A percentile compares a stretch with the other conserved stretches of the same genome.
Evolutionary conservation across 2,797 vertebrate genomes (phyloP).

Genomic region (Sebastes elongatus): DNA sequence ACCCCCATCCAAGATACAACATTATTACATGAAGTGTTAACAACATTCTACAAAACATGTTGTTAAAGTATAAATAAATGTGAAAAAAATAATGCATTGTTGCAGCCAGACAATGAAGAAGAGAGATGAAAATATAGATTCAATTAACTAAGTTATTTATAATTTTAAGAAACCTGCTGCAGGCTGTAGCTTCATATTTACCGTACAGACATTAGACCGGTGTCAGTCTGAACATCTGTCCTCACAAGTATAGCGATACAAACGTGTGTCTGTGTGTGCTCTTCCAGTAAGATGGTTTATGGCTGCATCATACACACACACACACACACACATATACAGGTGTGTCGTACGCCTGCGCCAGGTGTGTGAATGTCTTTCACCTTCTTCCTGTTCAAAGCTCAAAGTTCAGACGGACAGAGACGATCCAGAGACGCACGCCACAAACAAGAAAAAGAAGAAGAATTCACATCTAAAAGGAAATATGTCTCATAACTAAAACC

Average conservation of each 20-base stretch:
- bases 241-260: not conserved
- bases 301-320: conserved; percentile 24
- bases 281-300: conserved; percentile 40
- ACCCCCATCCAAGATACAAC: too few relatives aligned
- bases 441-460: conserved; percentile 5
- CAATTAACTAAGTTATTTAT: too few relatives aligned
- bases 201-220: not conserved
- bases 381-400: conserved; percentile 75
- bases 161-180: too few relatives aligned
- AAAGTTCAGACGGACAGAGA: conserved; percentile 75
- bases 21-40: too few relatives aligned
- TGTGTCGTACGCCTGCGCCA: conserved; percentile 44
- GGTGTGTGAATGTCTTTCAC: conserved; percentile 58
- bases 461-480: not conserved
- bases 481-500: not conserved
- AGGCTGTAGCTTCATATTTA: not conserved
- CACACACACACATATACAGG: conserved; percentile 13
- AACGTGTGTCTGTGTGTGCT: not conserved
- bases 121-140: too few relatives aligned
- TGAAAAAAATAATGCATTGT: too few relatives aligned
- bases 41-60: too few relatives aligned
- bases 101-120: too few relatives aligned
- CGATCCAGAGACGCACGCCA: not conserved
- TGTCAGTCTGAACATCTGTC: not conserved
- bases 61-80: too few relatives aligned